phyloP scores from a whole-genome alignment of 1,140 invertebrate species.

The Eumaeus atala region DNA sequence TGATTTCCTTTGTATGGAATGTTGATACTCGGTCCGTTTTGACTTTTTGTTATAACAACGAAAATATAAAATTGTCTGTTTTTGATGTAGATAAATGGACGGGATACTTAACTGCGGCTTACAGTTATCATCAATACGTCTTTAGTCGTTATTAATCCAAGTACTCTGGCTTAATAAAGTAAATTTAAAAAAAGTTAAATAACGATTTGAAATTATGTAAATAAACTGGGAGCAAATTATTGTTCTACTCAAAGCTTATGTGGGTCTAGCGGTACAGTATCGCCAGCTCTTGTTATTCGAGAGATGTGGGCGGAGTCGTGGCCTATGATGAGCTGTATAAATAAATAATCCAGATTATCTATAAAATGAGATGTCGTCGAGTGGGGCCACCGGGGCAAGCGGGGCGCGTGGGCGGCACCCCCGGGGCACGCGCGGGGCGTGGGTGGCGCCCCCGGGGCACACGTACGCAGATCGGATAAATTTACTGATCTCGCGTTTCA shows the following conservation, averaged over 20 bases:
- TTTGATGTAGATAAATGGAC: too few species aligned
- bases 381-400: neutral
- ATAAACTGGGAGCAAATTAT: too few species aligned
- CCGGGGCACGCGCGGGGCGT: neutral
- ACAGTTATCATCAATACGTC: too few species aligned
- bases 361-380: slow-evolving; percentile 9
- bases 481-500: slow-evolving; percentile 6
- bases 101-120: too few species aligned
- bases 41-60: too few species aligned
- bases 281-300: neutral
- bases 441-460: neutral
- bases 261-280: neutral
- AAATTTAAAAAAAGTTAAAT: too few species aligned
- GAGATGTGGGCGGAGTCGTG: neutral
- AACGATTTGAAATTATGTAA: too few species aligned
- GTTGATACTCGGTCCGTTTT: too few species aligned
- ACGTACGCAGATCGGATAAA: slow-evolving; percentile 5
- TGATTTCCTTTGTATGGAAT: too few species aligned
- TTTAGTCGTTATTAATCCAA: too few species aligned
- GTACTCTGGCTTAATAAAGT: too few species aligned
- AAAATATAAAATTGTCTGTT: too few species aligned
- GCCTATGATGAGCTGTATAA: slow-evolving; percentile 4
- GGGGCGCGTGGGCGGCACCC: neutral
- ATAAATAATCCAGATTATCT: slow-evolving; percentile 11
- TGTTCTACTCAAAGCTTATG: neutral